Conservation (phyloP, 2,888 invertebrate genomes). For the Lymantria dispar region DNA sequence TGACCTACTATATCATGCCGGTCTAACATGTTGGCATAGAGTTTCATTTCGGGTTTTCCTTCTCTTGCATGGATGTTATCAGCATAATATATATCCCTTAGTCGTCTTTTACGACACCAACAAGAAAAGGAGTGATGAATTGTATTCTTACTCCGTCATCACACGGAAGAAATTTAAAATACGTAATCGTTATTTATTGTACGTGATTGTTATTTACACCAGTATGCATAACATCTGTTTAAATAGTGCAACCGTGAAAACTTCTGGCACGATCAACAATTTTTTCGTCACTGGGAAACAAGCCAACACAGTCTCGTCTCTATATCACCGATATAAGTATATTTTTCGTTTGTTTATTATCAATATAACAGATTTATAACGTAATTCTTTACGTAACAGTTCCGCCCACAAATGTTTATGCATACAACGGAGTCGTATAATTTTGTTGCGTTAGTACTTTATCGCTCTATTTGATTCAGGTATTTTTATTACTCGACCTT, state of each 20-base stretch:
- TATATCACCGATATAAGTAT: conserved; percentile 2
- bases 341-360: conserved; percentile 10
- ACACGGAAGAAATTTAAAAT: too few species aligned
- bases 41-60: too few species aligned
- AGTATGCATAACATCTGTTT: conserved; percentile 2
- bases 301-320: neutral
- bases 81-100: too few species aligned
- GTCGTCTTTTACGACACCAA: too few species aligned
- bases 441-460: conserved; percentile 14
- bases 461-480: conserved; percentile 11
- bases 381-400: conserved; percentile 21
- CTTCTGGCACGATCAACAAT: conserved; percentile 26
- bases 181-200: too few species aligned
- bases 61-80: too few species aligned
- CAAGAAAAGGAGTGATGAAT: too few species aligned
- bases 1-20: too few species aligned
- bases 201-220: neutral
- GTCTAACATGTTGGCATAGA: too few species aligned
- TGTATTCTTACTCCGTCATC: too few species aligned
- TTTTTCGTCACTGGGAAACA: conserved; percentile 10
- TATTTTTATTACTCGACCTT: conserved; percentile 11
- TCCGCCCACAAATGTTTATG: conserved; percentile 36
- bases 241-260: conserved; percentile 16
- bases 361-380: conserved; percentile 21
- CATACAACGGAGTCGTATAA: conserved; percentile 18